Percentiles rank a stretch among this genome's conserved stretches.
phyloP scores from a whole-genome alignment of 2,113 vertebrate genomes.

The Lasiurus cinereus region DNA sequence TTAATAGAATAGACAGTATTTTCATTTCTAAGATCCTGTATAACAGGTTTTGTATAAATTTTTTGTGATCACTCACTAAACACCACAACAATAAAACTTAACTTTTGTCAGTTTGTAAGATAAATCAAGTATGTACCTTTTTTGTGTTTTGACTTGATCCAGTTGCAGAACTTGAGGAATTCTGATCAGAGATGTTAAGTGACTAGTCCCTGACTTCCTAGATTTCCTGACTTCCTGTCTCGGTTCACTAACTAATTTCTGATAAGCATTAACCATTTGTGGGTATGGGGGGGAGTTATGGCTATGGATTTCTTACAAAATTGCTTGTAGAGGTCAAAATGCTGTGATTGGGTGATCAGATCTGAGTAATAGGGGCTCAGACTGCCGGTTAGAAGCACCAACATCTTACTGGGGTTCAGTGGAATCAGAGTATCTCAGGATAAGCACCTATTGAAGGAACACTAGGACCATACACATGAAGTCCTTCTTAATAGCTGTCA shows the following conservation, averaged over 20 bases:
- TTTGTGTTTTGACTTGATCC: not conserved
- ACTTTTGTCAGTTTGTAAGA: not conserved
- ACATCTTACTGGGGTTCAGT: not conserved
- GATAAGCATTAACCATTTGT: not conserved
- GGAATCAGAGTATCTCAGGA: not conserved
- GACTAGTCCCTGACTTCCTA: not conserved
- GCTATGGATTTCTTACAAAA: not conserved
- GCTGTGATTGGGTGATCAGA: not conserved
- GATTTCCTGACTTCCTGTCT: not conserved
- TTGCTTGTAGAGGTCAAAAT: not conserved
- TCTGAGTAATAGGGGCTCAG: not conserved
- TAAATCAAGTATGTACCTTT: not conserved
- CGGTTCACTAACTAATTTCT: conserved; percentile 14
- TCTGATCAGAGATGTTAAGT: not conserved
- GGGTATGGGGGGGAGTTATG: not conserved
- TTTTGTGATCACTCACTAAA: not conserved
- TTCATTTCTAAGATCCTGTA: conserved; percentile 1
- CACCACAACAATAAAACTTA: not conserved
- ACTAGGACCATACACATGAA: not conserved
- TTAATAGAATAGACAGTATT: not conserved
- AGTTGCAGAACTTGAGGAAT: not conserved
- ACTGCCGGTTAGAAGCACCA: not conserved
- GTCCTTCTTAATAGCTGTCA: not conserved
- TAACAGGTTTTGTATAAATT: not conserved
- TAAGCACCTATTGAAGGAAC: not conserved